phyloP scores from a whole-genome alignment of 37 sponge, comb jelly and placozoan genomes.

The Agelas oroides region DNA sequence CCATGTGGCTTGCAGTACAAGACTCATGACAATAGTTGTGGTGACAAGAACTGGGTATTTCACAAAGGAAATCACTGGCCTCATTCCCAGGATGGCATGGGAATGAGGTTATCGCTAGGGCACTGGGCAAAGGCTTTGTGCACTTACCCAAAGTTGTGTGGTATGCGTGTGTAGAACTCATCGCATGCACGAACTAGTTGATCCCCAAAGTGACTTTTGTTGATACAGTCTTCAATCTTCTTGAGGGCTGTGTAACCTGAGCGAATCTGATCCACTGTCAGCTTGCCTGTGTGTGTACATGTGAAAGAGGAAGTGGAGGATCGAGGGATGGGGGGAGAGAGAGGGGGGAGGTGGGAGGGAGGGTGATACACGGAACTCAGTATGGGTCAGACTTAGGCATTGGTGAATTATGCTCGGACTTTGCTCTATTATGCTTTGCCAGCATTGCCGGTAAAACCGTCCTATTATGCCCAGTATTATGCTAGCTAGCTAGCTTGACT shows the following conservation, averaged over 20 bases:
- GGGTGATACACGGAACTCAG: neutral
- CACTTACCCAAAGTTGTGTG: conserved; percentile 66
- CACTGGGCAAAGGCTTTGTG: too few relatives aligned
- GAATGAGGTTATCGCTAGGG: neutral
- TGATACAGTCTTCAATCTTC: conserved; percentile 91
- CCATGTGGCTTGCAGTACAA: too few relatives aligned
- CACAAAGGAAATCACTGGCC: too few relatives aligned
- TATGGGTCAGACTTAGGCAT: too few relatives aligned
- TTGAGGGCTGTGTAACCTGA: conserved; percentile 89
- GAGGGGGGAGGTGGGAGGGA: conserved; percentile 16
- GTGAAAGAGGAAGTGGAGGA: conserved; percentile 1
- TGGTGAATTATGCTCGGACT: too few relatives aligned
- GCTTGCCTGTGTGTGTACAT: conserved; percentile 68
- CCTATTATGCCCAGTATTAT: too few relatives aligned
- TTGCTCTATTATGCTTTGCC: too few relatives aligned
- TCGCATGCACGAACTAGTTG: conserved; percentile 84
- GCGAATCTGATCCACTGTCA: conserved; percentile 88
- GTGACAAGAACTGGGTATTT: too few relatives aligned
- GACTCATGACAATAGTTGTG: too few relatives aligned
- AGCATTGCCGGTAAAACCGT: too few relatives aligned
- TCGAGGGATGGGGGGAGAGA: neutral
- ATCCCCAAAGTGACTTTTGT: conserved; percentile 68
- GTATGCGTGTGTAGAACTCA: conserved; percentile 79
- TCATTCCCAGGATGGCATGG: neutral
- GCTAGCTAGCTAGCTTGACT: too few relatives aligned